Evolutionary conservation across 2,797 vertebrate species (phyloP), one percentile per base, ranked within the genome.

Genomic region (Microhierax caerulescens): DNA sequence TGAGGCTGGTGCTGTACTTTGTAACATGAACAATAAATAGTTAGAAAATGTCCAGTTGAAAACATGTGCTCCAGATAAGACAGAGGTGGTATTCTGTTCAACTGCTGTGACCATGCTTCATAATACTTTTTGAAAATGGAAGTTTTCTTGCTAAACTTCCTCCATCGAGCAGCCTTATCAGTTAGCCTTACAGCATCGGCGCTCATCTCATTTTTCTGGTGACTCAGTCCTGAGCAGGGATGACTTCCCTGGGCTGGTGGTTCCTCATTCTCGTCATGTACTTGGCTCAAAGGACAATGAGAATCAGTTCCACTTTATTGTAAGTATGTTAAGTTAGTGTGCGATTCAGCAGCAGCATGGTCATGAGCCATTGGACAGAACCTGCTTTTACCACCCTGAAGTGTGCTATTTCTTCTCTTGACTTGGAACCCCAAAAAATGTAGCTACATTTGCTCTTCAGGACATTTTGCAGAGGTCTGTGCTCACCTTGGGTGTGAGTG

Each of bases 31-130:
- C 22, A 41, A 25, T 11, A 18, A 83, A 27, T 30, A 41, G 36
- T 28, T 22, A 61, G 37, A 30, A 57, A 17, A 19, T 13, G 8
- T 28, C 70, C 24, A 7, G 11, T 16, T 50, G 74, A 20, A 41
- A 21, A 2, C 3, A 8, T 27, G 54, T 45, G 47, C 28, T 45
- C 67, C 21, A 10, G 39, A 10, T 7, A 4, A 41, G 47, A 18
- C 18, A 4, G 67, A 23, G 13, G 5, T 24, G 50, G 28, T 22
- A 9, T 59, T 81, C 11, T 30, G n/a, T 3, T 10, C 19, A 30
- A 25, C 73, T 65, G 11, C 11, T 56, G 25, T 10, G 34, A 12
- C 72, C 0, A 0, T 19, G 23, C 30, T 84, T 39, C 1, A 0
- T 7, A 37, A 37, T 37, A 37, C 23, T 16, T 13, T 19, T 34